Conservation (phyloP, 2,797 vertebrate genomes). For the Anguilla obscura region DNA sequence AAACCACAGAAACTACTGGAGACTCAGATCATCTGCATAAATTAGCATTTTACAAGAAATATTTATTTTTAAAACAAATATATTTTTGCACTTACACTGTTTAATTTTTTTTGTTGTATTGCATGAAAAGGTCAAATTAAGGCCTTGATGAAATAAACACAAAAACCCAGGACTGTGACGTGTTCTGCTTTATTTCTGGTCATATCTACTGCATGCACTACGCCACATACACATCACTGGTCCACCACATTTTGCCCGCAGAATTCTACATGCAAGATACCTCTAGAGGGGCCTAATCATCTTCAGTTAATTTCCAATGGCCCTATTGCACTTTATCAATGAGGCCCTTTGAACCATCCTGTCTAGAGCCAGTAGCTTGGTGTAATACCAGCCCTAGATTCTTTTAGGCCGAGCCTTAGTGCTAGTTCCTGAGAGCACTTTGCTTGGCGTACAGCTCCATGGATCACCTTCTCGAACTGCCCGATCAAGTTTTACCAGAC, state of each 20-base stretch:
- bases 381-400: neutral
- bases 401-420: neutral
- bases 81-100: neutral
- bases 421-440: neutral
- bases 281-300: neutral
- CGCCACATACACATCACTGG: neutral
- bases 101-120: neutral
- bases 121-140: neutral
- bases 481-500: slow-evolving; percentile 50
- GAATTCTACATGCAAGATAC: neutral
- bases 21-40: neutral
- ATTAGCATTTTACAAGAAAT: neutral
- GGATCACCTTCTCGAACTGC: slow-evolving; percentile 28
- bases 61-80: neutral
- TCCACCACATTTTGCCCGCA: neutral
- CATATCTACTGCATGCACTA: neutral
- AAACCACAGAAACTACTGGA: neutral
- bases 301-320: neutral
- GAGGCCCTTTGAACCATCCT: neutral
- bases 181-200: neutral
- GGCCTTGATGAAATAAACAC: neutral
- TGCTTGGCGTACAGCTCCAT: no score
- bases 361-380: neutral
- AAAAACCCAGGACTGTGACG: neutral
- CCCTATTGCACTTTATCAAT: neutral